Conservation (phyloP, 2,797 vertebrate species). For the Rallus crepitans region DNA sequence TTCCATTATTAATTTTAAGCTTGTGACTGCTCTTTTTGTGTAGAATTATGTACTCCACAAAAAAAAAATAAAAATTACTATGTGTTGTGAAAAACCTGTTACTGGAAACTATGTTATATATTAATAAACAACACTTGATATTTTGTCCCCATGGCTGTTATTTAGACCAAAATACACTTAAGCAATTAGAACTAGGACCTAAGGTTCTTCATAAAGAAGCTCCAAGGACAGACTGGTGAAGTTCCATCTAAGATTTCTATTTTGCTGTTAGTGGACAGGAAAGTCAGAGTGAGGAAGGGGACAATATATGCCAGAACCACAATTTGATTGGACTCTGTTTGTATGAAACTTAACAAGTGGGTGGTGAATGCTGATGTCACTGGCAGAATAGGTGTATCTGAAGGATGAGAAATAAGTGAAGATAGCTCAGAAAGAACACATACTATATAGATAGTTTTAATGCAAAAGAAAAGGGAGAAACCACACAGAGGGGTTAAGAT, state of each 20-base stretch:
- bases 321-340: not conserved
- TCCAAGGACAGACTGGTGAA: not conserved
- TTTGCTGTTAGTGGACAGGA: not conserved
- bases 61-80: not conserved
- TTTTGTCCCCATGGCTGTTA: not conserved
- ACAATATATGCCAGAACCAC: not conserved
- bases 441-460: not conserved
- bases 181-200: not conserved
- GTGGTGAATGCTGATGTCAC: not conserved
- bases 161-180: not conserved
- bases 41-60: not conserved
- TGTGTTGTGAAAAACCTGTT: not conserved
- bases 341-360: not conserved
- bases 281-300: not conserved
- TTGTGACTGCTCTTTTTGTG: not conserved
- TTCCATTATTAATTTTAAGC: not conserved
- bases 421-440: not conserved
- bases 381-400: not conserved
- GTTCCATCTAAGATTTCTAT: not conserved
- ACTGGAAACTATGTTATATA: not conserved
- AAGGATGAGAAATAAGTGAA: not conserved
- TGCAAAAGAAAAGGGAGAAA: not conserved
- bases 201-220: not conserved
- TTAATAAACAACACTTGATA: accelerated
- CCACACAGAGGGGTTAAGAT: not conserved